A percentile compares a stretch with the other conserved stretches of the same genome.
phyloP scores from a whole-genome alignment of 2,888 invertebrate genomes.

The Aleiodes alternator region DNA sequence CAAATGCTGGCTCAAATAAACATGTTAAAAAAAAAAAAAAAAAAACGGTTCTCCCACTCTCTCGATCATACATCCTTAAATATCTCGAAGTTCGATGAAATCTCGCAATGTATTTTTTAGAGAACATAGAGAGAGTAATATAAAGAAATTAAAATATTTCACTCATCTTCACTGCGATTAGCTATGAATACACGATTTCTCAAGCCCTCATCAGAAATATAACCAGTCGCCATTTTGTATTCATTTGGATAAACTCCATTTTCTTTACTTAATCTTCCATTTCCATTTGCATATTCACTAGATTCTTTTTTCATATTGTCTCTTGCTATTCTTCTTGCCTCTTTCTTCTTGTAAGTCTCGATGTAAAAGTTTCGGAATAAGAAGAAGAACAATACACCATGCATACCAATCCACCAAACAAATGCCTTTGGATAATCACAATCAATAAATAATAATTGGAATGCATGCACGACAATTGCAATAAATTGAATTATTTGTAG shows the following conservation, averaged over 20 bases:
- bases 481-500: constrained; percentile 96
- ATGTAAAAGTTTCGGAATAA: constrained; percentile 95
- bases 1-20: too few species aligned
- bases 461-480: constrained; percentile 89
- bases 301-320: constrained; percentile 2
- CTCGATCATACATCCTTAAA: too few species aligned
- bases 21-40: too few species aligned
- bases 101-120: background rate
- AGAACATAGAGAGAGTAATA: too few species aligned
- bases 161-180: constrained; percentile 42
- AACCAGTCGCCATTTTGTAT: constrained; percentile 76
- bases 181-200: constrained; percentile 77
- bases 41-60: too few species aligned
- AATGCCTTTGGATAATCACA: constrained; percentile 94
- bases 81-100: background rate
- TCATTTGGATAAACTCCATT: constrained; percentile 72
- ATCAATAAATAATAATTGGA: constrained; percentile 91
- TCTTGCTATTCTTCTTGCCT: constrained; percentile 37
- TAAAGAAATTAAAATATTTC: background rate
- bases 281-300: constrained; percentile 58
- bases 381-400: constrained; percentile 94
- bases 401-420: constrained; percentile 93
- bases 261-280: constrained; percentile 65
- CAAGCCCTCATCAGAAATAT: constrained; percentile 75
- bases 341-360: constrained; percentile 81